Evolutionary conservation across 2,113 vertebrate genomes (phyloP).

Genomic region (Ascaphus truei): DNA sequence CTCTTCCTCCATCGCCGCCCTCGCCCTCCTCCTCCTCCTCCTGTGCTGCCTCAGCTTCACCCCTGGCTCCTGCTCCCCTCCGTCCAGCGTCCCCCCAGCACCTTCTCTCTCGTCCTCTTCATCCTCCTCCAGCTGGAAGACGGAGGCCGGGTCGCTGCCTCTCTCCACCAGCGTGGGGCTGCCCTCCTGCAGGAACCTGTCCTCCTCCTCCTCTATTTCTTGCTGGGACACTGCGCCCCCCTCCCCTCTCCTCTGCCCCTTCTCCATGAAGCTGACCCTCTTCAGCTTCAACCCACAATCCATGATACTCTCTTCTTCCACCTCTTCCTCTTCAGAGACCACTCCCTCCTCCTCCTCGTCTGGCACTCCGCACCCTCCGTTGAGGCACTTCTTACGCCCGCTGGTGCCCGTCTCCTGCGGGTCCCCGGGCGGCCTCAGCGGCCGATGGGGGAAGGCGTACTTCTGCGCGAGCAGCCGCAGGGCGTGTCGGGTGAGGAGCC

Average conservation of each 20-base stretch:
- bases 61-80: slow-evolving; percentile 16
- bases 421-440: slow-evolving; percentile 49
- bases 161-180: slow-evolving; percentile 95
- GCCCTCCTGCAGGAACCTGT: slow-evolving; percentile 83
- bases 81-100: slow-evolving; percentile 18
- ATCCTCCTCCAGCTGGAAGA: slow-evolving; percentile 85
- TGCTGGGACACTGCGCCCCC: slow-evolving; percentile 39
- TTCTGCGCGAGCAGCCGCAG: slow-evolving; percentile 63
- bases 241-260: slow-evolving; percentile 61
- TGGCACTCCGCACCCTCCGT: slow-evolving; percentile 84
- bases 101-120: slow-evolving; percentile 71
- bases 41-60: slow-evolving; percentile 30
- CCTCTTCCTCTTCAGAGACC: slow-evolving; percentile 73
- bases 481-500: slow-evolving; percentile 62
- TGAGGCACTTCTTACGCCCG: slow-evolving; percentile 80
- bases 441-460: slow-evolving; percentile 52
- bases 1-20: background rate
- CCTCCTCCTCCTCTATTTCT: slow-evolving; percentile 57
- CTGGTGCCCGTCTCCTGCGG: slow-evolving; percentile 32
- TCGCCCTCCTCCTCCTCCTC: slow-evolving; percentile 27
- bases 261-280: slow-evolving; percentile 93
- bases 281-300: slow-evolving; percentile 88
- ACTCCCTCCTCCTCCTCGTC: slow-evolving; percentile 73
- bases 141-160: slow-evolving; percentile 78
- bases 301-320: slow-evolving; percentile 64